phyloP scores from a whole-genome alignment of 92 coral and sea anemone species.

The Meandrina meandrites region DNA sequence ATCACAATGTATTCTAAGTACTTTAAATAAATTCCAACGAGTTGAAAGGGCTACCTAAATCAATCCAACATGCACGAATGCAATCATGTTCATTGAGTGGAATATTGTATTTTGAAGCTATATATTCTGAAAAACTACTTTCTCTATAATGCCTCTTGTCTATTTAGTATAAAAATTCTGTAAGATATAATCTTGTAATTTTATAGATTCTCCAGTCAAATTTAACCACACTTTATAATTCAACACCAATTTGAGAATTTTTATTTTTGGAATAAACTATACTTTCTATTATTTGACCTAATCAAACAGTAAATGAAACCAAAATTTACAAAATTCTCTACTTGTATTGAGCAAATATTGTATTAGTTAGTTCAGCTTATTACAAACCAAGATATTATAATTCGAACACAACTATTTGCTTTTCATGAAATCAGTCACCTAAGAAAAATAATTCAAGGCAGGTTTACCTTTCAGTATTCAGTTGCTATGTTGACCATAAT shows the following conservation, averaged over 20 bases:
- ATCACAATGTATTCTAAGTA: background rate
- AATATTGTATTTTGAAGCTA: background rate
- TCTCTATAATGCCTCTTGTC: background rate
- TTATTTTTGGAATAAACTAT: background rate
- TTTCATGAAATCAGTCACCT: background rate
- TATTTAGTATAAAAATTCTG: background rate
- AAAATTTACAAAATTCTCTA: background rate
- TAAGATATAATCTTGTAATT: background rate
- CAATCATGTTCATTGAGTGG: background rate
- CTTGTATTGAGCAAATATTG: background rate
- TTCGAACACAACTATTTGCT: background rate
- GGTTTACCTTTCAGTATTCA: background rate
- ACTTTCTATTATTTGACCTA: background rate
- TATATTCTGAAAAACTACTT: background rate
- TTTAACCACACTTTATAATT: background rate
- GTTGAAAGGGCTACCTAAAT: background rate
- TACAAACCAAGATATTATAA: background rate
- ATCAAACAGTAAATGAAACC: background rate
- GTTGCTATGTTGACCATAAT: background rate
- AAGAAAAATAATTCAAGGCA: background rate
- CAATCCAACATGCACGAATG: background rate
- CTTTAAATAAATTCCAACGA: no score
- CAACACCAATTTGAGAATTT: slow-evolving; percentile 2
- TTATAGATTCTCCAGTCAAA: background rate
- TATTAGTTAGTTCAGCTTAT: background rate